These are phyloP conservation scores for Recurvirostra avosetta DNA, from an alignment of 2,113 vertebrate species.

Conservation along the genomic window DNA sequence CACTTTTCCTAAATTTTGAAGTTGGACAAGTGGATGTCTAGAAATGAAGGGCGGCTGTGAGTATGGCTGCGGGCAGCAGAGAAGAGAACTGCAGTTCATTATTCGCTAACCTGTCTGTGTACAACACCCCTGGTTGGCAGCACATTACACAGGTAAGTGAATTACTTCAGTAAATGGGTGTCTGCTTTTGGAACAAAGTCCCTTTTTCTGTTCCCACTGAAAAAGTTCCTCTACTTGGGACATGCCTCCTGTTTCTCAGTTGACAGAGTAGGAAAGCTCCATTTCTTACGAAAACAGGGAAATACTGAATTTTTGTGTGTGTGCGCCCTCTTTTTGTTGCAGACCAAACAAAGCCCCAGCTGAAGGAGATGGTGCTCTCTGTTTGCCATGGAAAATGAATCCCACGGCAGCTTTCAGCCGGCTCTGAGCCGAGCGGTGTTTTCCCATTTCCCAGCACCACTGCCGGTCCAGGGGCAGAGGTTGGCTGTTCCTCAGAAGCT, in stretches of 20 bases:
- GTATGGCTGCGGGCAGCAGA: background rate
- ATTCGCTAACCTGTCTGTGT: background rate
- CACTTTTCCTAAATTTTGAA: background rate
- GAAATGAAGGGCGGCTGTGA: background rate
- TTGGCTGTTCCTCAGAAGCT: background rate
- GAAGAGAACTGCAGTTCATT: background rate
- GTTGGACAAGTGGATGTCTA: background rate
- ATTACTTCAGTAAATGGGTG: background rate
- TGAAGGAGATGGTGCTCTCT: background rate
- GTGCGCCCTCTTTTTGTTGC: background rate
- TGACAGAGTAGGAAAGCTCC: background rate
- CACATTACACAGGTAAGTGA: too few relatives aligned
- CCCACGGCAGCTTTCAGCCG: background rate
- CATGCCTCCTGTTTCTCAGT: background rate
- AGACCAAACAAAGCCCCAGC: background rate
- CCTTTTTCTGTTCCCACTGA: background rate
- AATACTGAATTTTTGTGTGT: too few relatives aligned
- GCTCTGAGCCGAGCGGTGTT: fast-evolving
- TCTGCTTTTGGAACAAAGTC: background rate
- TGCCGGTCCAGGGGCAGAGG: background rate
- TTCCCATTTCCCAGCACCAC: fast-evolving
- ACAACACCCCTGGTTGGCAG: background rate
- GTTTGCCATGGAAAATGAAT: background rate
- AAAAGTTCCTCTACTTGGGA: background rate
- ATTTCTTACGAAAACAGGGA: background rate